Percentiles rank a stretch among this genome's conserved stretches.
Evolutionary conservation across 2,888 invertebrate species (phyloP).

Genomic region (Rhorus exstirpatorius): DNA sequence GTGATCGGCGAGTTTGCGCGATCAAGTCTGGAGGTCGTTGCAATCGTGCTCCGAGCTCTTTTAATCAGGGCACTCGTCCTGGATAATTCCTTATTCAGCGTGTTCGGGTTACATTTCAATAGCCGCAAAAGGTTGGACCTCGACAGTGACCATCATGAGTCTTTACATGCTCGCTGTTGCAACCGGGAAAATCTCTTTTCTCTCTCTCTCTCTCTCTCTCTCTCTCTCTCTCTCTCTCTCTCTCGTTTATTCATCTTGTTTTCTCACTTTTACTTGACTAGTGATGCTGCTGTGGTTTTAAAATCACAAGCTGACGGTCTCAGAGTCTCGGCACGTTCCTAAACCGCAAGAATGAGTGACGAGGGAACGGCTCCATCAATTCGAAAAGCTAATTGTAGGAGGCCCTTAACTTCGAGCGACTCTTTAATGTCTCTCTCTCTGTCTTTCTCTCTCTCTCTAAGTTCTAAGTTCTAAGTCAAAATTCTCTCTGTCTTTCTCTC

Average conservation of each 20-base stretch:
- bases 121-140: conserved; percentile 9
- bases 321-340: not conserved
- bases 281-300: not conserved
- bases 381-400: conserved; percentile 63
- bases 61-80: conserved; percentile 1
- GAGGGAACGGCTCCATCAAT: conserved; percentile 62
- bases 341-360: conserved; percentile 6
- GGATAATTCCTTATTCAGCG: conserved; percentile 41
- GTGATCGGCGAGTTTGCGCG: conserved; percentile 26
- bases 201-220: not conserved
- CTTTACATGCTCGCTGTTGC: conserved; percentile 5
- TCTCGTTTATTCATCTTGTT: not conserved
- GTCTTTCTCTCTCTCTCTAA: not conserved
- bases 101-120: conserved; percentile 39
- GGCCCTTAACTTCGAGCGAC: conserved; percentile 3
- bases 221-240: not conserved
- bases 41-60: conserved; percentile 7
- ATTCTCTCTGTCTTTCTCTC: not conserved
- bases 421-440: not conserved
- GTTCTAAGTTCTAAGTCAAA: too few species aligned
- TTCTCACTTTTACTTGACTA: not conserved
- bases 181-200: conserved; percentile 20
- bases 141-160: conserved; percentile 34
- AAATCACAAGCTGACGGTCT: conserved; percentile 27
- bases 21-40: conserved; percentile 46